phyloP scores from a whole-genome alignment of 2,113 vertebrate species.

The Felis catus region F.catus_Fca126_mat1.0 CM031413.1:52623001-52623500 shows the following conservation, averaged over 20 bases:
- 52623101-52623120: not conserved
- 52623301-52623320: not conserved
- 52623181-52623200: not conserved
- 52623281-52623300: not conserved
- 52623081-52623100: not conserved
- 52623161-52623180: not conserved
- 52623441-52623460: not conserved
- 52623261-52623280: not conserved
- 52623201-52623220: not conserved
- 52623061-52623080: not conserved
- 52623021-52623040: not conserved
- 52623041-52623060: not conserved
- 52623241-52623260: not conserved
- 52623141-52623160: not conserved
- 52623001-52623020: not conserved
- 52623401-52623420: not conserved
- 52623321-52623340: not conserved
- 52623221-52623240: not conserved
- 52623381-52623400: slow-evolving; percentile 31
- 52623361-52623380: slow-evolving; percentile 20
- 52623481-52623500: not conserved
- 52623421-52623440: slow-evolving; percentile 10
- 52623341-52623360: not conserved
- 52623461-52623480: not conserved
- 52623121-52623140: slow-evolving; percentile 13